These are phyloP conservation scores for Amniataba percoides DNA, from an alignment of 2,797 vertebrate genomes.

Conservation along the genomic window DNA sequence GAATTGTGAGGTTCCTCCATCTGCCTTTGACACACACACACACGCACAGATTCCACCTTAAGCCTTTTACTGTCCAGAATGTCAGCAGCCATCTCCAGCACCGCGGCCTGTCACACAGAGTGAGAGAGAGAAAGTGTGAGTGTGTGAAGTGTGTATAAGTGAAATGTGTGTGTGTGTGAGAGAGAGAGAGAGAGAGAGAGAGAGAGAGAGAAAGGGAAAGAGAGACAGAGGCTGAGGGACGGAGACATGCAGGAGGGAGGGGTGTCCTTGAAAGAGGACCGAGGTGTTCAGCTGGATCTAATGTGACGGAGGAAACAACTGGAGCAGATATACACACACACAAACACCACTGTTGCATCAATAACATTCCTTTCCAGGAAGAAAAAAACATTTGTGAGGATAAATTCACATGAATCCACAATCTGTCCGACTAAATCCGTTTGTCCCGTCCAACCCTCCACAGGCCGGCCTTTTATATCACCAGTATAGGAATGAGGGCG, in stretches of 20 bases:
- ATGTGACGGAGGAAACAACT: conserved; percentile 81
- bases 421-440: conserved; percentile 70
- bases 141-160: conserved; percentile 24
- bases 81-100: conserved; percentile 78
- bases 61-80: conserved; percentile 82
- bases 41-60: conserved; percentile 64
- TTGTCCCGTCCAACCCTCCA: conserved; percentile 70
- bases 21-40: conserved; percentile 52
- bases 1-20: conserved; percentile 53
- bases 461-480: conserved; percentile 65
- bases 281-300: conserved; percentile 86
- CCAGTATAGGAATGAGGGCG: conserved; percentile 43
- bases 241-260: conserved; percentile 70
- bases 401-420: conserved; percentile 71
- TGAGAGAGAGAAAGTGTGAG: conserved; percentile 46
- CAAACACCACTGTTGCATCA: conserved; percentile 61
- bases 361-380: conserved; percentile 69
- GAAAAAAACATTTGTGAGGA: conserved; percentile 59
- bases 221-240: conserved; percentile 63
- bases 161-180: conserved; percentile 6
- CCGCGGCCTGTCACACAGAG: conserved; percentile 71
- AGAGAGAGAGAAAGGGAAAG: conserved; percentile 28
- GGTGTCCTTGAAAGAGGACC: conserved; percentile 85
- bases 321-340: conserved; percentile 59
- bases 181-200: conserved; percentile 25